Evolutionary conservation across 2,113 vertebrate species (phyloP), one percentile per base, ranked within the genome.

Genomic region (Speoplatyrhinus poulsoni): DNA sequence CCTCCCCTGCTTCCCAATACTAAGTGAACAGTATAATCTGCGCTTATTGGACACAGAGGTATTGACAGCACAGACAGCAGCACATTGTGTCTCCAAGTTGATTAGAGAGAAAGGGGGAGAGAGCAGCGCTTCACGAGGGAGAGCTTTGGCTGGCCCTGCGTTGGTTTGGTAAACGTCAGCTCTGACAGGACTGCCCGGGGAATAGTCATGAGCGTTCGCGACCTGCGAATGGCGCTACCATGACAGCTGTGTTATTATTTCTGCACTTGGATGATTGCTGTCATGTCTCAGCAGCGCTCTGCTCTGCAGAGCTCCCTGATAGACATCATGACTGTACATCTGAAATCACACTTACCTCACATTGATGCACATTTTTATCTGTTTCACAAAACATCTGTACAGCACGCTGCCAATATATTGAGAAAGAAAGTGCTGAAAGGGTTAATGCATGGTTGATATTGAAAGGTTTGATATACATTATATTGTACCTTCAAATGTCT

Each of bases 11-110:
- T 67, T 77, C 76, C 46, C 53, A 19, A 57, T 41, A 33, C 16
- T 76, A 50, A 65, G 50, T 65, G 65, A 81, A 54, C 72, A 77
- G 75, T 80, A 77, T 89, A 73, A 89, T 88, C 72, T 50, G 15
- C 53, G 73, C 76, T 90, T 88, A 88, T 90, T 90, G 84, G 83
- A 76, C 85, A 86, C 82, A 0, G 72, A 83, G 76, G 87, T 65
- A 80, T 89, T 83, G 73, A 33, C 67, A 68, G 64, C 73, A 67
- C 1, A 71, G 68, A 66, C 70, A 50, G 65, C 65, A 75, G 71
- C 81, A 62, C 60, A 60, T 2, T 26, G 65, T 70, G 71, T 46
- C 54, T 73, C 82, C 15, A 74, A 69, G 72, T 41, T 41, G 36
- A 41, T 41, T 5, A 41, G 36, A 41, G 36, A 41, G 36, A 41